Evolutionary conservation across 2,113 vertebrate genomes (phyloP).

Genomic region (Stigmatopora nigra): DNA sequence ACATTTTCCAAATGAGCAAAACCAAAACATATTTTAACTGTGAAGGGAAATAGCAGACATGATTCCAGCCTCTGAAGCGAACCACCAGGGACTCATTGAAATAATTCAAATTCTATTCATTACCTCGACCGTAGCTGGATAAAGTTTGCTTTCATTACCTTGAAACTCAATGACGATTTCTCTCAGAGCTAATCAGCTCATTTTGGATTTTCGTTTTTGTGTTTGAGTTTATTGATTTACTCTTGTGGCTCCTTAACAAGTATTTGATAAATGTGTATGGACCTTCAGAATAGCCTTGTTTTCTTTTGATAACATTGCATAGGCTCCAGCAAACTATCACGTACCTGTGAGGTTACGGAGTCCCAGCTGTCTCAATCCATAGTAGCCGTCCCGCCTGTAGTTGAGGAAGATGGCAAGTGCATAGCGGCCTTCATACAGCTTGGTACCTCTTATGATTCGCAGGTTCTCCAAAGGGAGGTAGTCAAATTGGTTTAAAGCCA

Average conservation of each 20-base stretch:
- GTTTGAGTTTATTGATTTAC: background rate
- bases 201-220: background rate
- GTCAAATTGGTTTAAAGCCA: slow-evolving; percentile 96
- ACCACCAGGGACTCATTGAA: slow-evolving; percentile 4
- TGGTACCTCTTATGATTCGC: slow-evolving; percentile 89
- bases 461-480: slow-evolving; percentile 94
- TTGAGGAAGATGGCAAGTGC: slow-evolving; percentile 92
- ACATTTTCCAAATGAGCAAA: background rate
- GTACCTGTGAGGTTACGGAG: slow-evolving; percentile 90
- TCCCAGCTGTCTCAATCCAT: slow-evolving; percentile 88
- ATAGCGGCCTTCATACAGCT: slow-evolving; percentile 90
- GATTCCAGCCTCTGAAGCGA: slow-evolving; percentile 5
- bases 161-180: background rate
- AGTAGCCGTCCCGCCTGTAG: slow-evolving; percentile 89
- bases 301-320: background rate
- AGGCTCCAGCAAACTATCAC: background rate
- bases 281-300: background rate
- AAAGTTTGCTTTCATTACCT: background rate
- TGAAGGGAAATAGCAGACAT: background rate
- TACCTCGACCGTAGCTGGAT: background rate
- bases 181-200: background rate
- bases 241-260: too few species aligned
- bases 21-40: background rate
- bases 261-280: background rate
- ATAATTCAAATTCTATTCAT: background rate